Base-by-base conservation (phyloP, 30 jellyfish, hydroid and myxozoan species). In the Hydractinia echinata region DNA sequence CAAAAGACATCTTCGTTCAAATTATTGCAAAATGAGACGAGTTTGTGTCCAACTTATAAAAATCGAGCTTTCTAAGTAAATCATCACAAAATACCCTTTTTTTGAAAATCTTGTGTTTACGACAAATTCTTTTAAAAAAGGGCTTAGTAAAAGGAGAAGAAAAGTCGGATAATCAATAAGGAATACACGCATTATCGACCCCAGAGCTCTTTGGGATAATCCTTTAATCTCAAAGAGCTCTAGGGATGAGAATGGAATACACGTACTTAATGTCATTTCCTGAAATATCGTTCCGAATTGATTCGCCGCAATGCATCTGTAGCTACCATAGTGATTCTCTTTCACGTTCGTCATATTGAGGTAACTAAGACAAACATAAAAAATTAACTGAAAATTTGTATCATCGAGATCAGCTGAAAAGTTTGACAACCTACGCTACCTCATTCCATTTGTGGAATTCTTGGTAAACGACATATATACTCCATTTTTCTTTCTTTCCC, bases 221-320 rank as follows among this genome's bases (percentile, higher is more conserved):
- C 10, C 68, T 9, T 56, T 5, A 61, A 20, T 70, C 10, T 49
- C 76, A 20, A 61, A 1, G 9, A 6, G 64, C 4, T 20, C 6
- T n/a, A n/a, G n/a, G n/a, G n/a, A n/a, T n/a, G n/a, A n/a, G n/a
- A n/a, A n/a, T n/a, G 19, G 19, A 58, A 58, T 58, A 51, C 16
- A 79, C 96, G 81, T 61, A 91, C 97, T 61, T 53, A 91, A 30
- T 19, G n/a, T 83, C 82, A 92, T 9, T 6, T 51, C 74, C 6
- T 77, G 82, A 53, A 73, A 61, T 14, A 87, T 48, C 39, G 30
- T 61, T 13, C 96, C 98, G 50, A 76, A 53, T 4, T 73, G 19
- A 61, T 92, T 92, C 71, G 67, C 48, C 7, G 98, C 96, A 60
- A 84, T 70, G 78, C 98, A 92, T 69, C 95, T 92, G 84, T 92